Conservation (phyloP, 2,888 invertebrate species). For the Orthosia gracilis region DNA sequence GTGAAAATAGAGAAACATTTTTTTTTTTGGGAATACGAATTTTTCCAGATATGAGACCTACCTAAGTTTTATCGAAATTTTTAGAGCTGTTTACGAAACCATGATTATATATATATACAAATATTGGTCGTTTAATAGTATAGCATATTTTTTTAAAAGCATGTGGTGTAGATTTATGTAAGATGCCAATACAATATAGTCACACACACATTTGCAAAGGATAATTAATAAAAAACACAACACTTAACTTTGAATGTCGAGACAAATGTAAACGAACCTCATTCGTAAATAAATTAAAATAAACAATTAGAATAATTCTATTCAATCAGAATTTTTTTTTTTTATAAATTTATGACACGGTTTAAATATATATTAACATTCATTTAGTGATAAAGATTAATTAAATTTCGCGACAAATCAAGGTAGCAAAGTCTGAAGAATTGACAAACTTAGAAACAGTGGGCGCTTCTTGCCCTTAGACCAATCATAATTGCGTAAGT, state of each 20-base stretch:
- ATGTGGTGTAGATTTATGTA: not conserved
- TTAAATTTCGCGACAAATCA: not conserved
- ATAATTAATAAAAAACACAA: not conserved
- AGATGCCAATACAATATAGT: not conserved
- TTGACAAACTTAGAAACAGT: too few relatives aligned
- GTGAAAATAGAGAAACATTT: too few relatives aligned
- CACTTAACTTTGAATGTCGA: not conserved
- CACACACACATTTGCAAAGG: not conserved
- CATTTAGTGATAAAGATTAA: not conserved
- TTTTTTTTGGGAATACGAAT: too few relatives aligned
- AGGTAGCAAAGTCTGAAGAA: too few relatives aligned
- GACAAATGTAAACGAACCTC: conserved; percentile 24
- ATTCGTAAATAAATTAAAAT: conserved; percentile 24
- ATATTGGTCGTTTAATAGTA: too few relatives aligned
- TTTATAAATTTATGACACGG: conserved; percentile 21
- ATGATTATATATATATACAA: too few relatives aligned
- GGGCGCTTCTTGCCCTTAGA: too few relatives aligned
- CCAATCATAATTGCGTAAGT: too few relatives aligned
- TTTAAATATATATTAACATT: conserved; percentile 28
- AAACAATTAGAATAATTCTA: conserved; percentile 23
- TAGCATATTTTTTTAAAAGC: too few relatives aligned
- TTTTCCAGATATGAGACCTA: too few relatives aligned
- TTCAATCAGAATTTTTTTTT: conserved; percentile 31
- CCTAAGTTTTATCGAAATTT: too few relatives aligned
- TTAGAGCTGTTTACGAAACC: too few relatives aligned